A percentile compares a stretch with the other conserved stretches of the same genome.
These are phyloP conservation scores for Scartelaos histophorus DNA, from an alignment of 2,113 vertebrate species.

Conservation along the genomic window DNA sequence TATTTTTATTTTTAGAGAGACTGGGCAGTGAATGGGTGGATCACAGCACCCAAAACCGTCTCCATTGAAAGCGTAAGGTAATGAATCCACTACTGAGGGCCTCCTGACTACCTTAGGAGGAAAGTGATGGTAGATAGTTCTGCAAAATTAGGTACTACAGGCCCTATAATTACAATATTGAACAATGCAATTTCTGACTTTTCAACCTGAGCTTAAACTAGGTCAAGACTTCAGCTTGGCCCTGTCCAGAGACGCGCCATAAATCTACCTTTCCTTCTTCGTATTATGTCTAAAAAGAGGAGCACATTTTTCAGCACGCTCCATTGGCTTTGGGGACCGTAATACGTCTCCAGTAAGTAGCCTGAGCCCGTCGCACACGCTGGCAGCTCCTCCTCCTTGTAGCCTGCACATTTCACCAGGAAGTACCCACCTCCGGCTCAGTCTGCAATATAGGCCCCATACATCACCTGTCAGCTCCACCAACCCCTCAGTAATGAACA, in stretches of 20 bases:
- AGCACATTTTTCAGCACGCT: constrained; percentile 37
- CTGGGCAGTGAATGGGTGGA: no score
- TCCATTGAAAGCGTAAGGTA: no score
- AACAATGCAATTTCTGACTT: background rate
- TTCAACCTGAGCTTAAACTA: background rate
- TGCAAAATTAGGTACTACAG: background rate
- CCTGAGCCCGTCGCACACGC: constrained; percentile 39
- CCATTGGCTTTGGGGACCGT: constrained; percentile 40
- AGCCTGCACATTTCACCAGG: constrained; percentile 37
- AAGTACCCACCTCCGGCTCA: constrained; percentile 47
- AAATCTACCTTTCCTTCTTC: constrained; percentile 59
- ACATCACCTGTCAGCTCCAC: constrained; percentile 61
- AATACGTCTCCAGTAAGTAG: constrained; percentile 51
- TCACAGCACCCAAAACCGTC: no score
- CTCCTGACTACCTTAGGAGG: no score
- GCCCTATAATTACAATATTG: background rate
- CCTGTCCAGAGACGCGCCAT: constrained; percentile 23
- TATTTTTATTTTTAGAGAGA: no score
- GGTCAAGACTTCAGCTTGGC: constrained; percentile 29
- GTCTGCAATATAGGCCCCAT: constrained; percentile 37
- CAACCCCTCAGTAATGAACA: constrained; percentile 64
- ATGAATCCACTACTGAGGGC: no score
- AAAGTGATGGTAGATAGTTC: no score
- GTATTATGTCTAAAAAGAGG: constrained; percentile 44
- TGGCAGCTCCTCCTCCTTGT: constrained; percentile 52